A percentile compares a stretch with the other conserved stretches of the same genome.
These are phyloP conservation scores for Monodelphis domestica DNA, from an alignment of 2,797 vertebrate species.

Conservation along the genomic window DNA sequence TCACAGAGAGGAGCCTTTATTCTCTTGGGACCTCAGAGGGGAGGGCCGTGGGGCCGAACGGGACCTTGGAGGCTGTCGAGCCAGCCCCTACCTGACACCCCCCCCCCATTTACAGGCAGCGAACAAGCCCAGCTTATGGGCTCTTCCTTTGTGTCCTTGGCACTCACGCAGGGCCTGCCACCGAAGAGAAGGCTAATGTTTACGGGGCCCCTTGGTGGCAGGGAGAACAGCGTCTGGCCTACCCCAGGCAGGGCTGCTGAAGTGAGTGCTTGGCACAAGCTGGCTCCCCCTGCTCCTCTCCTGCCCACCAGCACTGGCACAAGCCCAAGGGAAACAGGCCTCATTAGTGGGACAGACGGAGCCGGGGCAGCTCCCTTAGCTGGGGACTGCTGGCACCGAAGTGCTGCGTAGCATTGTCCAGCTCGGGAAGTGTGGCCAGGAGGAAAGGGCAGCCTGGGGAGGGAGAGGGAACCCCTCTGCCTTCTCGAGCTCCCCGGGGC, in stretches of 20 bases:
- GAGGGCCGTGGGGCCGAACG: too few species aligned
- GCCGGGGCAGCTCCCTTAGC: conserved; percentile 23
- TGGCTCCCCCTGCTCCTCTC: not conserved
- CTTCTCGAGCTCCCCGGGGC: too few species aligned
- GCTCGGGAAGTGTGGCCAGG: not conserved
- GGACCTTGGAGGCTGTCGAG: too few species aligned
- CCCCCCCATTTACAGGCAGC: not conserved
- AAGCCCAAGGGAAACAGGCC: conserved; percentile 66
- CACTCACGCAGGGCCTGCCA: not conserved
- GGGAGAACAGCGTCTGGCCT: not conserved
- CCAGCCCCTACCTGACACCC: too few species aligned
- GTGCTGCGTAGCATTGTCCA: not conserved
- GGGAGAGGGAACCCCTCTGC: not conserved
- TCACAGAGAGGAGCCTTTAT: too few species aligned
- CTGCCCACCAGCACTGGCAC: conserved; percentile 48
- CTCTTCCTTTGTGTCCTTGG: too few species aligned
- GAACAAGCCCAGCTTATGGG: too few species aligned
- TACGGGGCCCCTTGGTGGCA: not conserved
- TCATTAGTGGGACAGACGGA: conserved; percentile 62
- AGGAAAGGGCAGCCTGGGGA: not conserved
- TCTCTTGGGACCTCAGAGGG: not conserved
- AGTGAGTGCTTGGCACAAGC: not conserved
- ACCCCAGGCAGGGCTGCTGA: not conserved
- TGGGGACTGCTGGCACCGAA: conserved; percentile 23
- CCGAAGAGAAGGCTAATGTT: not conserved